phyloP scores from a whole-genome alignment of 2,888 invertebrate genomes.

The Hymenopus coronatus region DNA sequence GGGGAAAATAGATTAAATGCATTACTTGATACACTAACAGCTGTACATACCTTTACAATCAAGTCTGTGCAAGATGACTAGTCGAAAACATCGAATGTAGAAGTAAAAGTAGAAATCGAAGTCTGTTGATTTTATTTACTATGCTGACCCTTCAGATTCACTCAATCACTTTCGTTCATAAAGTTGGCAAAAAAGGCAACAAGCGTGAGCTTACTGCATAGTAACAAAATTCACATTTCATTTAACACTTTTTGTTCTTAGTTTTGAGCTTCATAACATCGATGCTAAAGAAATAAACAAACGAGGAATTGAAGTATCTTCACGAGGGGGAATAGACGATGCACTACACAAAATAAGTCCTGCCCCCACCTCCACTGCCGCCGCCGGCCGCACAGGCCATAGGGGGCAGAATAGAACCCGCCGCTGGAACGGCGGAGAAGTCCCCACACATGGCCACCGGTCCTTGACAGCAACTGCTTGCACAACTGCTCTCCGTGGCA shows the following conservation, averaged over 20 bases:
- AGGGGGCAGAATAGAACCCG: not conserved
- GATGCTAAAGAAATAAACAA: not conserved
- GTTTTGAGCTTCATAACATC: not conserved
- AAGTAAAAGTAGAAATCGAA: not conserved
- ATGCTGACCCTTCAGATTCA: not conserved
- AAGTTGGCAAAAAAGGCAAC: not conserved
- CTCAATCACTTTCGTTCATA: not conserved
- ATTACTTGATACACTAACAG: not conserved
- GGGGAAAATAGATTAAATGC: slow-evolving; percentile 9
- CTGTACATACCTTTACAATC: slow-evolving; percentile 7
- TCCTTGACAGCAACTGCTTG: not conserved
- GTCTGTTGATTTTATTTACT: not conserved
- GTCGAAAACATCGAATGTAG: not conserved
- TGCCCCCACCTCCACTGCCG: slow-evolving; percentile 3
- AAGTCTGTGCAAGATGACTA: slow-evolving; percentile 3
- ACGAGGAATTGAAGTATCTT: not conserved
- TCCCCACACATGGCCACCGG: not conserved
- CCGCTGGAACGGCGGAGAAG: not conserved
- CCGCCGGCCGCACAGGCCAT: not conserved
- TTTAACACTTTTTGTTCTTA: not conserved
- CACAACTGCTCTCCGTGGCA: not conserved
- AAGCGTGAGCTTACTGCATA: not conserved
- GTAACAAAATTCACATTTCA: not conserved
- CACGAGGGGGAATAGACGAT: not conserved
- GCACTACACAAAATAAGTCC: slow-evolving; percentile 32